Evolutionary conservation across 2,888 invertebrate genomes (phyloP).

Genomic region (Tigriopus californicus): DNA sequence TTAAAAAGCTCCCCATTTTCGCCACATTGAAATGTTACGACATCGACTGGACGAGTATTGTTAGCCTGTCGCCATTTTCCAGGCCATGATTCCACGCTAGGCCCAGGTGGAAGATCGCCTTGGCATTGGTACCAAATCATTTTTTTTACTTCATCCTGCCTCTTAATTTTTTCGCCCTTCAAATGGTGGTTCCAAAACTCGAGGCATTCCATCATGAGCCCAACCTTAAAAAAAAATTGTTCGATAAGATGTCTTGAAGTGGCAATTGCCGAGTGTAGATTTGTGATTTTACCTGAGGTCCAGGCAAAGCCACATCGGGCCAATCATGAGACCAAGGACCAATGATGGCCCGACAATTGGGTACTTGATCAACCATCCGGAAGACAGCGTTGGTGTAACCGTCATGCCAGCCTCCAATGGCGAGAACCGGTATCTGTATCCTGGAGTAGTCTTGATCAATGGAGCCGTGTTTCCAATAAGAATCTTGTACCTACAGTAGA

Average conservation of each 20-base stretch:
- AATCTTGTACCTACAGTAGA: neutral
- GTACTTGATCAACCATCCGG: neutral
- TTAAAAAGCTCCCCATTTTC: no score
- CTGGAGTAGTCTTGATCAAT: neutral
- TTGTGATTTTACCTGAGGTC: slow-evolving; percentile 1
- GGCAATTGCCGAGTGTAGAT: neutral
- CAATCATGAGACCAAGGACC: slow-evolving; percentile 11
- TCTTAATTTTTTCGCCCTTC: neutral
- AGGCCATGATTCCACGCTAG: neutral
- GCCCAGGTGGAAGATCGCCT: neutral
- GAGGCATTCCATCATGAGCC: slow-evolving; percentile 1
- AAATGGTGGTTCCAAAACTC: slow-evolving; percentile 6
- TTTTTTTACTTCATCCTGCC: neutral
- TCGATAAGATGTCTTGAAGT: neutral
- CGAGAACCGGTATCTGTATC: neutral
- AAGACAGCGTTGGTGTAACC: slow-evolving; percentile 1
- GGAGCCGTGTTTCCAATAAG: slow-evolving; percentile 4
- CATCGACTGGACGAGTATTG: no score
- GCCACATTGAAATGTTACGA: no score
- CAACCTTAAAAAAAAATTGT: neutral
- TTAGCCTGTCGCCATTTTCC: neutral
- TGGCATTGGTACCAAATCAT: slow-evolving; percentile 6
- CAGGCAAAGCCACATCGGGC: slow-evolving; percentile 1
- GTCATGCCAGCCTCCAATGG: slow-evolving; percentile 9
- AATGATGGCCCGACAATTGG: neutral